Base-by-base conservation (phyloP, 2,888 invertebrate species). In the Sminthurides aquaticus region DNA sequence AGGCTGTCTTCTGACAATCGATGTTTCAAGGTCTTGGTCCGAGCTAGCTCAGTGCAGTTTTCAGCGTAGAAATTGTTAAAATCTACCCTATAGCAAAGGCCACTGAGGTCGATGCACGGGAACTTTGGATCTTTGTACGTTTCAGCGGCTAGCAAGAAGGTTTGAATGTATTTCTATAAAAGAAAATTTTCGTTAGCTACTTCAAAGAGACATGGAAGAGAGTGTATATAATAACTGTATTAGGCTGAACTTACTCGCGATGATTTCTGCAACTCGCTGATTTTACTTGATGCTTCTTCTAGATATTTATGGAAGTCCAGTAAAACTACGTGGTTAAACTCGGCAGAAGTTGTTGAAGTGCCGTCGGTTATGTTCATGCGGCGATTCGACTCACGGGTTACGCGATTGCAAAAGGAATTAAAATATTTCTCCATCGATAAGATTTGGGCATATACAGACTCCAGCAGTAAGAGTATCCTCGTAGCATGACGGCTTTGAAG, bases 1-100 rank as follows among this genome's bases (percentile, higher is more conserved):
- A 34, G 8, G 15, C 43, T 11, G 5, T 34, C 43, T 15, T 34
- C 43, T 15, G 43, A 34, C 43, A 34, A 34, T 34, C 43, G 5
- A 15, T 34, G 43, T 34, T 34, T 34, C 43, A 34, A 15, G 5
- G 43, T 34, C 43, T 34, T 34, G 43, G 43, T 34, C 5, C 43
- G 43, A 34, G 43, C 43, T 15, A 34, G 15, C 15, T 52, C 52
- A 8, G 18, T 22, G 20, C 52, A 52, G 20, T 8, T 18, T 52
- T 59, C 54, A 1, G 64, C 24, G n/a, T 64, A 64, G 24, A 54
- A 64, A 43, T 59, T 54, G 54, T 64, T 64, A 20, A 64, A 64
- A 43, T 64, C 64, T 2, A 64, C 54, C 5, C 64, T 29, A 54
- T 59, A 64, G 55, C 64, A 59, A 15, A 64, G 43, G 2, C 64